phyloP scores from a whole-genome alignment of 2,888 invertebrate genomes.

The Drosophila siamana region DNA sequence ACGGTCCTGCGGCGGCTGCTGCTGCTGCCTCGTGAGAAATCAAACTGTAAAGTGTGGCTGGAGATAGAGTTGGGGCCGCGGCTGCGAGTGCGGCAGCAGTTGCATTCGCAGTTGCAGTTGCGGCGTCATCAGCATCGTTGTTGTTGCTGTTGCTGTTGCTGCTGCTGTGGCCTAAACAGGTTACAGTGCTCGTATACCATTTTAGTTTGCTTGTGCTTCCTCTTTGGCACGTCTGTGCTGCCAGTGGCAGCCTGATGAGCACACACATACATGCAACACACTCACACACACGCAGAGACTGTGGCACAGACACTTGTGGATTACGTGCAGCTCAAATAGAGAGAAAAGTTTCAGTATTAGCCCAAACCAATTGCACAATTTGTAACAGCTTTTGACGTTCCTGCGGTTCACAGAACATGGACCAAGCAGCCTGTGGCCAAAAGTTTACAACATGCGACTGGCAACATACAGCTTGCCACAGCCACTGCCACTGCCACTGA shows the following conservation, averaged over 20 bases:
- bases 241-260: conserved; percentile 62
- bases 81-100: conserved; percentile 6
- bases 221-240: conserved; percentile 59
- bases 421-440: conserved; percentile 41
- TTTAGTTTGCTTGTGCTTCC: conserved; percentile 69
- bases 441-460: conserved; percentile 25
- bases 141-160: conserved; percentile 32
- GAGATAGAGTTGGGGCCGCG: conserved; percentile 30
- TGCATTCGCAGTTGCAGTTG: conserved; percentile 20
- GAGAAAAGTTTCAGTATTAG: conserved; percentile 62
- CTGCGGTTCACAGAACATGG: conserved; percentile 33
- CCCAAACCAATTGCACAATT: conserved; percentile 79
- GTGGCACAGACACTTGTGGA: conserved; percentile 18
- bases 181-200: conserved; percentile 79
- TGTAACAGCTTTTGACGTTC: conserved; percentile 76
- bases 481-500: conserved; percentile 40
- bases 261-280: conserved; percentile 22
- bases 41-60: conserved; percentile 77
- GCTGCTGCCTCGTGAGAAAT: conserved; percentile 76
- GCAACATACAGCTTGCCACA: conserved; percentile 32
- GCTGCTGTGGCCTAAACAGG: conserved; percentile 66
- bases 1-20: conserved; percentile 71
- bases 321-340: conserved; percentile 47
- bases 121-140: conserved; percentile 35
- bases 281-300: conserved; percentile 16